Base-by-base conservation (phyloP, 2,797 vertebrate genomes). In the Syngnathus rostellatus region DNA sequence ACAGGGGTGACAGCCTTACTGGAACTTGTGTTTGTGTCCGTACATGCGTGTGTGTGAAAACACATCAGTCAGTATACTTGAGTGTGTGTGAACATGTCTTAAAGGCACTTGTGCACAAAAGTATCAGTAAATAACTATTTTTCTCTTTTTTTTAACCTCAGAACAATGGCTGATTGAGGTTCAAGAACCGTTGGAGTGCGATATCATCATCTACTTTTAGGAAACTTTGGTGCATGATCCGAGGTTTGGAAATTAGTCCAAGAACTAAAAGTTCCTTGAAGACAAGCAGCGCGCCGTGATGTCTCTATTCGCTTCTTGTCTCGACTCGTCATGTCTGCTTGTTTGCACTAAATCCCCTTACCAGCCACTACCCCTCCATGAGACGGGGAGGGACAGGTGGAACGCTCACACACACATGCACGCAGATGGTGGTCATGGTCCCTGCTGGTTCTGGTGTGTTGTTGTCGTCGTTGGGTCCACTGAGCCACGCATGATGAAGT, bases 401-500 rank as follows among this genome's bases (percentile, higher is more conserved):
- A 80, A 71, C 77, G 72, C 70, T 65, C 63, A 45, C 43, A 68
- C 73, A 63, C 74, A 57, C 63, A 51, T 69, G 72, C 80, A 82
- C 82, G 81, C 88, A 91, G 89, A 91, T 91, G 90, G 89, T 79
- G 78, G 77, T 79, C 82, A 77, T 79, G 85, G 81, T 86, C 81
- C 87, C 84, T 80, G 86, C 84, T 87, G 84, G 78, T 82, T 83
- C 86, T 74, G 81, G 83, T 83, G 81, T 85, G 86, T 60, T 39
- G 58, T 83, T 82, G 80, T 81, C 19, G 58, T 83, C 81, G 80
- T 81, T 72, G 81, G 83, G 84, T 86, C 83, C 84, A 83, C 85
- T 85, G 82, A 85, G 85, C 82, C 89, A 85, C 82, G 87, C 76
- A 84, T 84, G 83, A 90, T 88, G 83, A 85, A 81, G 72, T 78